Base-by-base conservation (phyloP, 2,888 invertebrate genomes). In the Monopis laevigella region DNA sequence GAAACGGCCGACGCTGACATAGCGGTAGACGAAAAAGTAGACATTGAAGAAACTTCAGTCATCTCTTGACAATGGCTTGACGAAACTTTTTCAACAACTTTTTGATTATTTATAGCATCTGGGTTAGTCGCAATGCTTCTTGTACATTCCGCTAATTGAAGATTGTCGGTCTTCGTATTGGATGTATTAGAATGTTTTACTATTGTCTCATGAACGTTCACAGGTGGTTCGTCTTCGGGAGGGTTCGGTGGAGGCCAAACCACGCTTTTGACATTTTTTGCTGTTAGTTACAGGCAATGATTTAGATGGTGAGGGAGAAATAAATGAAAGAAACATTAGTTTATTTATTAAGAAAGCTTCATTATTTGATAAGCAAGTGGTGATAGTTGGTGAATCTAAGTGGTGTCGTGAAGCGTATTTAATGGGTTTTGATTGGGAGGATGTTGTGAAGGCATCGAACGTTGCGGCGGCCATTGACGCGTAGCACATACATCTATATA, bases 161-260 rank as follows among this genome's bases (percentile, higher is more conserved):
- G 18, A 28, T n/a, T 10, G 24, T 6, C 10, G 10, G 24, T 24
- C 10, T 24, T 10, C 11, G n/a, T 11, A 8, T 36, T 36, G 41
- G 24, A 24, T 26, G 44, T 32, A 40, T 43, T 38, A 30, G 42
- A 12, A 16, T 46, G 46, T 36, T 36, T 19, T 2, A 16, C 36
- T 17, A 17, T 17, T 10, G 54, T 44, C 44, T 65, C 60, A 39
- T 47, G 43, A 14, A 51, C 43, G 10, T 42, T 44, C 45, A 41
- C 53, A 8, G 62, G 56, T 42, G 57, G 61, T 65, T 77, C 75
- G 58, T 74, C 74, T 58, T 77, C 74, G 43, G 69, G 62, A 43
- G 69, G 69, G 55, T 72, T 75, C 48, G 69, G 72, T 51, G 77
- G 77, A 64, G 82, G 82, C 82, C 82, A 82, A 61, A 80, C 77